phyloP scores from a whole-genome alignment of 2,888 invertebrate genomes.

The Zhuqinia jingwanae region DNA sequence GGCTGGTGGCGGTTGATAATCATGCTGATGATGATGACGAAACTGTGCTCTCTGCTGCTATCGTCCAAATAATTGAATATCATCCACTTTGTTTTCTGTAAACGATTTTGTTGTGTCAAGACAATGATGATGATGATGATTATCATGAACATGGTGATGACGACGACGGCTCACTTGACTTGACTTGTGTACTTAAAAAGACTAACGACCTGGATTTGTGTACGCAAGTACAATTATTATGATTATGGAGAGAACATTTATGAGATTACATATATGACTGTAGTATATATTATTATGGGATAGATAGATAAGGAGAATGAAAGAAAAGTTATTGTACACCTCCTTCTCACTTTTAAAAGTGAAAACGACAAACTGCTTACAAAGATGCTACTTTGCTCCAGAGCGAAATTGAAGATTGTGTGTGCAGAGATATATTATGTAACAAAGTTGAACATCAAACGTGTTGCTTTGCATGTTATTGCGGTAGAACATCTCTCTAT shows the following conservation, averaged over 20 bases:
- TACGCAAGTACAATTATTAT: constrained; percentile 6
- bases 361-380: background rate
- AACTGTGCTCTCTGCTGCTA: too few relatives aligned
- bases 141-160: too few relatives aligned
- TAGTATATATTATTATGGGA: too few relatives aligned
- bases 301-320: background rate
- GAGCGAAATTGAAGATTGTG: background rate
- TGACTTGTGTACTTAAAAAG: constrained; percentile 57
- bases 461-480: background rate
- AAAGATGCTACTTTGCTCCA: background rate
- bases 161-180: constrained; percentile 48
- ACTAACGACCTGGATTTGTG: constrained; percentile 66
- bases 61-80: constrained; percentile 1
- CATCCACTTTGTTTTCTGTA: constrained; percentile 44
- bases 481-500: background rate
- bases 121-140: too few relatives aligned
- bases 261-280: too few relatives aligned
- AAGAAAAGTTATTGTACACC: background rate
- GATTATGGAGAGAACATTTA: background rate
- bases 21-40: background rate
- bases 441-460: background rate
- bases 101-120: background rate
- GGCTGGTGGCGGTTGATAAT: background rate
- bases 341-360: background rate
- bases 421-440: background rate